phyloP scores from a whole-genome alignment of 2,888 invertebrate species.

The Myopa tessellatipennis region DNA sequence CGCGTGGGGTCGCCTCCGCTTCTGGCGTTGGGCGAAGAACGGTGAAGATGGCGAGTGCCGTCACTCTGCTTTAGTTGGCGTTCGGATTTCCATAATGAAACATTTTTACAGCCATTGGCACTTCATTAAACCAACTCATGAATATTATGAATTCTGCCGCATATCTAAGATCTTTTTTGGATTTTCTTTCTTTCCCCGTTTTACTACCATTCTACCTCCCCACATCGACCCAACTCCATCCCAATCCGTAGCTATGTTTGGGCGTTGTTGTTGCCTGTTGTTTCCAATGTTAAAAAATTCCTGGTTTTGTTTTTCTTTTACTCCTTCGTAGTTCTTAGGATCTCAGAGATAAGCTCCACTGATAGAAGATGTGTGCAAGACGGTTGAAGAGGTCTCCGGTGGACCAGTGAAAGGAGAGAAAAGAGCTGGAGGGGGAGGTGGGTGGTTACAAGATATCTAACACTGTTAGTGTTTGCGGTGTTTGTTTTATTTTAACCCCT shows the following conservation, averaged over 20 bases:
- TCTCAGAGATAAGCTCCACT: constrained; percentile 1
- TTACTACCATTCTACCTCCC: background rate
- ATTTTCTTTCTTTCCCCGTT: too few relatives aligned
- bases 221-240: background rate
- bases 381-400: too few relatives aligned
- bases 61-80: constrained; percentile 37
- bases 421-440: background rate
- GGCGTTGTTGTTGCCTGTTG: background rate
- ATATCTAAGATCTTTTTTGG: background rate
- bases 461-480: background rate
- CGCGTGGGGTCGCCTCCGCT: constrained; percentile 15
- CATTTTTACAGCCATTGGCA: constrained; percentile 63
- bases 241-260: too few relatives aligned
- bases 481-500: background rate
- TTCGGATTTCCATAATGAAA: constrained; percentile 55
- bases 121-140: constrained; percentile 67
- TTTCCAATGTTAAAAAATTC: background rate
- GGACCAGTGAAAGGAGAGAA: background rate
- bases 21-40: background rate
- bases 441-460: too few relatives aligned
- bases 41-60: constrained; percentile 14
- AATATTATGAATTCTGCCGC: constrained; percentile 62
- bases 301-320: too few relatives aligned
- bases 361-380: background rate
- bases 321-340: too few relatives aligned